A percentile compares a stretch with the other conserved stretches of the same genome.
Conservation (phyloP, 2,113 vertebrate genomes). For the Lagopus muta region DNA sequence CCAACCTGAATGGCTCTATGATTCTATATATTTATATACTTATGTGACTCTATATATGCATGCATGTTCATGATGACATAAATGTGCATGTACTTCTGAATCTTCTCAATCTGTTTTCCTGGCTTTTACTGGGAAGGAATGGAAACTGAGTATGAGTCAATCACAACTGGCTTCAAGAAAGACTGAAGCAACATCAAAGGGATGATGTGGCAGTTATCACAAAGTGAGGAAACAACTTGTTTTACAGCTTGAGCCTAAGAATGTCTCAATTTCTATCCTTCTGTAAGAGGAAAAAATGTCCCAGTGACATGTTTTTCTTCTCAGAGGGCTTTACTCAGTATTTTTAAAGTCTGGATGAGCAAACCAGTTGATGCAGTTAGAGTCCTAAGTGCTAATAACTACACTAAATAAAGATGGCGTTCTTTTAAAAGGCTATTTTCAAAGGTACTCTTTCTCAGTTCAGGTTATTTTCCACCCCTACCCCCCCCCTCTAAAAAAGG, state of each 20-base stretch:
- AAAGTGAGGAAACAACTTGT: neutral
- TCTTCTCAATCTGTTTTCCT: conserved; percentile 41
- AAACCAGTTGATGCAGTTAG: neutral
- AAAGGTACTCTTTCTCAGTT: neutral
- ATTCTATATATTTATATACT: neutral
- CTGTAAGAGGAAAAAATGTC: neutral
- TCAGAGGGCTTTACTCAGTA: neutral
- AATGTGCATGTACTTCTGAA: neutral
- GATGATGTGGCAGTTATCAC: neutral
- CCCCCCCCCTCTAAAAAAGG: neutral
- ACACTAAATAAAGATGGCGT: neutral
- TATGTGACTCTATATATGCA: neutral
- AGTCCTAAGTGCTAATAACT: neutral
- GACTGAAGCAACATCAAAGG: neutral
- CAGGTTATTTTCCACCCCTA: neutral
- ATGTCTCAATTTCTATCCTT: neutral
- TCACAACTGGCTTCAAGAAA: neutral
- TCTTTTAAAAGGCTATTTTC: neutral
- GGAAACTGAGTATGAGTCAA: neutral
- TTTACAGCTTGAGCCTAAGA: neutral
- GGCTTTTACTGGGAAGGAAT: conserved; percentile 1
- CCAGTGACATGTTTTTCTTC: neutral
- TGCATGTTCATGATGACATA: neutral
- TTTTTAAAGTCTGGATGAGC: neutral
- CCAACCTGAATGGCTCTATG: no score